phyloP scores from a whole-genome alignment of 2,797 vertebrate species.

The Discoglossus pictus region DNA sequence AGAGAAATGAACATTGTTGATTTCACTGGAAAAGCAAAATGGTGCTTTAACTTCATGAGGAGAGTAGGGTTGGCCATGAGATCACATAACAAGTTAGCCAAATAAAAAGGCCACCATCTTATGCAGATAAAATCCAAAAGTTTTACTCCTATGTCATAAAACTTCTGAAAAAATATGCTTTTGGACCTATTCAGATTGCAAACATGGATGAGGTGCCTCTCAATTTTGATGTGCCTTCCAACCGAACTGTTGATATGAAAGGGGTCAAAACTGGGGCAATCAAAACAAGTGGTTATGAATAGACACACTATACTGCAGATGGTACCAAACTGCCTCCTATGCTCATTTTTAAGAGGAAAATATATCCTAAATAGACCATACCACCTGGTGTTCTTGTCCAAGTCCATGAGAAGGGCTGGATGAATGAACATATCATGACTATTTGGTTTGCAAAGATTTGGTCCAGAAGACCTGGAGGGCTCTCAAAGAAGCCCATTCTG shows the following conservation, averaged over 20 bases:
- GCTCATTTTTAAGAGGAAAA: slow-evolving; percentile 19
- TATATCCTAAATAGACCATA: slow-evolving; percentile 2
- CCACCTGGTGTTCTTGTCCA: neutral
- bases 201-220: slow-evolving; percentile 7
- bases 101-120: neutral
- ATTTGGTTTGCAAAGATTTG: slow-evolving; percentile 10
- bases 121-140: neutral
- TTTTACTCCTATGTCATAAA: slow-evolving; percentile 1
- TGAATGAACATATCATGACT: neutral
- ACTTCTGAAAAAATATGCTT: slow-evolving; percentile 3
- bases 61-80: too few relatives aligned
- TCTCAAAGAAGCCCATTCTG: neutral
- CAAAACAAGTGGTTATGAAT: too few relatives aligned
- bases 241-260: too few relatives aligned
- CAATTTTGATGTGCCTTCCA: too few relatives aligned
- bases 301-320: neutral
- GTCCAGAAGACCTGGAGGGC: neutral
- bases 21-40: too few relatives aligned
- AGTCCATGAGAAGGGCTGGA: slow-evolving; percentile 1
- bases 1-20: too few relatives aligned
- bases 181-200: slow-evolving; percentile 5
- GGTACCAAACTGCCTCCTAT: slow-evolving; percentile 13
- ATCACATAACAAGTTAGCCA: too few relatives aligned
- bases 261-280: too few relatives aligned
- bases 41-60: too few relatives aligned